phyloP scores from a whole-genome alignment of 1,140 invertebrate genomes.

The Magallana gigas region DNA sequence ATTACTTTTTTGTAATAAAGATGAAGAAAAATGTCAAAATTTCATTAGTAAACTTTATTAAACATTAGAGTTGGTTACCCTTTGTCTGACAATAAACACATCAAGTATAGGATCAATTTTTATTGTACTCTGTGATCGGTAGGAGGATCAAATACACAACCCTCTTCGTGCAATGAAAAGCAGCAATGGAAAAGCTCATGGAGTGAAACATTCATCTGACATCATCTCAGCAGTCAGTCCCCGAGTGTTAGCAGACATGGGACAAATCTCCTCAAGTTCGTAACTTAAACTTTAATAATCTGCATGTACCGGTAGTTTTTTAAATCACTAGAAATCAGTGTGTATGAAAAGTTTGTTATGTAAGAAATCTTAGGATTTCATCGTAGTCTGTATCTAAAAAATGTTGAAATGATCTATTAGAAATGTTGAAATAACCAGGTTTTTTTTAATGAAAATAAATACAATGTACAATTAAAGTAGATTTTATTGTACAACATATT shows the following conservation, averaged over 20 bases:
- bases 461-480: too few relatives aligned
- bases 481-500: too few relatives aligned
- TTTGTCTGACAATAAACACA: too few relatives aligned
- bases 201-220: constrained; percentile 42
- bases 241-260: constrained; percentile 56
- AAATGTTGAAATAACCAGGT: too few relatives aligned
- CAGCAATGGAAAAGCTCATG: constrained; percentile 24
- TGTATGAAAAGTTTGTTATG: too few relatives aligned
- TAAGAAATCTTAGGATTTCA: too few relatives aligned
- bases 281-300: background rate
- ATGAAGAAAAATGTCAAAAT: background rate
- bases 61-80: too few relatives aligned
- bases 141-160: constrained; percentile 72
- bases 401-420: too few relatives aligned
- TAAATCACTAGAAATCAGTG: too few relatives aligned
- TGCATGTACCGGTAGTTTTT: too few relatives aligned
- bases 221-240: constrained; percentile 68
- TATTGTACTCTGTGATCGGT: constrained; percentile 10
- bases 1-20: background rate
- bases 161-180: constrained; percentile 52
- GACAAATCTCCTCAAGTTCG: background rate
- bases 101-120: background rate
- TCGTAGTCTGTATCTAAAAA: too few relatives aligned
- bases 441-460: too few relatives aligned
- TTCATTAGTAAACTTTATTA: background rate